Conservation (phyloP, 1,140 invertebrate genomes). For the Drosophila nebulosa region DNA sequence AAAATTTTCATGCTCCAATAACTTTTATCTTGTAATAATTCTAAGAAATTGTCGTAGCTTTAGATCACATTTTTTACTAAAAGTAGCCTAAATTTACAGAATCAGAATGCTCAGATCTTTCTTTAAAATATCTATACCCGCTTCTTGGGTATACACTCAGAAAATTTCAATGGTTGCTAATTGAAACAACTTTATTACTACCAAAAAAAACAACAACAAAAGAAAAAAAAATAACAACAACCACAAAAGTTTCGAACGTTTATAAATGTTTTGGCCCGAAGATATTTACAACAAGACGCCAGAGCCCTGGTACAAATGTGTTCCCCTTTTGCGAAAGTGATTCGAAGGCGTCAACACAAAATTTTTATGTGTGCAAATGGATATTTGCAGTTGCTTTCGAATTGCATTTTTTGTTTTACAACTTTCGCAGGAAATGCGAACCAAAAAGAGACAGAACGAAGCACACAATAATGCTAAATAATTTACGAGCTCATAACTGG, state of each 20-base stretch:
- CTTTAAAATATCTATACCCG: neutral
- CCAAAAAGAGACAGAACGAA: slow-evolving; percentile 57
- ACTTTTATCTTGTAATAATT: no score
- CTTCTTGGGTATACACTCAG: neutral
- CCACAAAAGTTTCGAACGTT: slow-evolving; percentile 34
- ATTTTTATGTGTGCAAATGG: slow-evolving; percentile 68
- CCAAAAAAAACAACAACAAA: slow-evolving; percentile 22
- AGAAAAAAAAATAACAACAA: slow-evolving; percentile 15
- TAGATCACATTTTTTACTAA: no score
- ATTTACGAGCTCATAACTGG: slow-evolving; percentile 75
- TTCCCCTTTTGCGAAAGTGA: neutral
- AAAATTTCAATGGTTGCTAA: slow-evolving; percentile 5
- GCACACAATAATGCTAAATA: slow-evolving; percentile 51
- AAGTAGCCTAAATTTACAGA: no score
- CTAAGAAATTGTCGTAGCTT: no score
- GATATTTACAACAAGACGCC: slow-evolving; percentile 42
- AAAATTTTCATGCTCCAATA: no score
- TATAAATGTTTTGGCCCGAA: slow-evolving; percentile 41
- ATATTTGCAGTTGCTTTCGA: slow-evolving; percentile 48
- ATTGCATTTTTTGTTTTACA: slow-evolving; percentile 58
- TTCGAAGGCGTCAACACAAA: slow-evolving; percentile 63
- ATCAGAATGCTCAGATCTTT: no score
- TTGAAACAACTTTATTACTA: slow-evolving; percentile 51
- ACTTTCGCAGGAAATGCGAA: slow-evolving; percentile 71
- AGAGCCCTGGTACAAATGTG: neutral